Evolutionary conservation across 2,113 vertebrate genomes (phyloP).

Genomic region (Nestor notabilis): DNA sequence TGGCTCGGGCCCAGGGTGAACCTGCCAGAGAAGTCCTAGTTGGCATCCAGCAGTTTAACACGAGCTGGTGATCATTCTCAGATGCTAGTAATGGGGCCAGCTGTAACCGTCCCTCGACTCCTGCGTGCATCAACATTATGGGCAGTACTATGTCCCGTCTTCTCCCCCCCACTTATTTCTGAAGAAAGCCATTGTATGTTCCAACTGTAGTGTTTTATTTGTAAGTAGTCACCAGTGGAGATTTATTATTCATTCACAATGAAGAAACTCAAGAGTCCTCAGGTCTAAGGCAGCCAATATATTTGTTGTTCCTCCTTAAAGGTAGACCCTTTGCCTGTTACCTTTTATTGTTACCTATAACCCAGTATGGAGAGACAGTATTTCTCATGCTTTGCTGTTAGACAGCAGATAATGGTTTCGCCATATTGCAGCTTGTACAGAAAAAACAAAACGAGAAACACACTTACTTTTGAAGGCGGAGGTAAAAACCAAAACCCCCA

Average conservation of each 20-base stretch:
- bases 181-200: not conserved
- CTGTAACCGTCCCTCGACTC: not conserved
- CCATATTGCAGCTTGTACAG: not conserved
- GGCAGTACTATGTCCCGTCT: not conserved
- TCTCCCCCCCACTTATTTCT: not conserved
- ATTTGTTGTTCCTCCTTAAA: slow-evolving; percentile 34
- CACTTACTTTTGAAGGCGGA: not conserved
- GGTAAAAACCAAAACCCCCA: not conserved
- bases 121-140: rapidly evolving
- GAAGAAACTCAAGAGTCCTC: slow-evolving; percentile 1
- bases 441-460: not conserved
- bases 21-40: not conserved
- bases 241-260: slow-evolving; percentile 18
- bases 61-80: not conserved
- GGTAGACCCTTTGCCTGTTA: not conserved
- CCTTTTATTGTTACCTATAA: not conserved
- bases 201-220: not conserved
- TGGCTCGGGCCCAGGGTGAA: not conserved
- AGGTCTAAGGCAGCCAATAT: not conserved
- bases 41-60: not conserved
- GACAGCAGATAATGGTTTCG: not conserved
- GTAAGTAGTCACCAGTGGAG: not conserved
- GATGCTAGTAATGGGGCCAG: not conserved
- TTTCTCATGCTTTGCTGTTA: not conserved
- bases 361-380: not conserved